phyloP scores from a whole-genome alignment of 2,797 vertebrate species.

The Garrulus glandarius region DNA sequence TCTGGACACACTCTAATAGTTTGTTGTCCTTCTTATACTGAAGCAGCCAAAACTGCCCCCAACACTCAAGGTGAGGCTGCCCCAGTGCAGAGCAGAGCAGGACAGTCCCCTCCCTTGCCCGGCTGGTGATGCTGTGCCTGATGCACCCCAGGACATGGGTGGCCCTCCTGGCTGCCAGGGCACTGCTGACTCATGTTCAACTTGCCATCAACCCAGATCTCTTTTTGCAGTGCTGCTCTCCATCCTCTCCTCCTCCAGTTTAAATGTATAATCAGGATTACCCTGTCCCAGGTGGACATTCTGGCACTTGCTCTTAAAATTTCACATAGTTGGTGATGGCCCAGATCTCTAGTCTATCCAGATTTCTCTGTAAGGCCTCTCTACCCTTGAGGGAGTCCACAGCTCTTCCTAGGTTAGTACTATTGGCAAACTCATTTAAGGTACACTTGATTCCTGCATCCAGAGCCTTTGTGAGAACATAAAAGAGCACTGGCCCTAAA shows the following conservation, averaged over 20 bases:
- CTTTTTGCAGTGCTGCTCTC: neutral
- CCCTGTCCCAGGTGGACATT: neutral
- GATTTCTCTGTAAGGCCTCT: neutral
- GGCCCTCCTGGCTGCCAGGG: neutral
- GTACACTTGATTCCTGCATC: neutral
- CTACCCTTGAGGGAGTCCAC: rapidly evolving
- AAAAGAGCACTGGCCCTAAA: neutral
- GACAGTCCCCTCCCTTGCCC: neutral
- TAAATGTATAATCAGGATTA: neutral
- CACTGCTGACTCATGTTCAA: neutral
- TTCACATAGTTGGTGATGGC: neutral
- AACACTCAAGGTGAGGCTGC: rapidly evolving
- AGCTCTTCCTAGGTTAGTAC: neutral
- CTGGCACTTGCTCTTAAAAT: neutral
- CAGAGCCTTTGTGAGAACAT: neutral
- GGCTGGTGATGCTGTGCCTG: neutral
- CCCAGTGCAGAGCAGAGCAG: neutral
- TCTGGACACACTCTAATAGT: neutral
- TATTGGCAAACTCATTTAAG: neutral
- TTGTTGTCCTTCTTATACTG: neutral
- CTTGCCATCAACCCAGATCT: neutral
- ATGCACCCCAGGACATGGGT: rapidly evolving
- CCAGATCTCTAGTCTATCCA: neutral
- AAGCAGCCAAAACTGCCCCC: rapidly evolving
- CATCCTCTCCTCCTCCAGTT: neutral